These are phyloP conservation scores for Druon quercuslanigerum DNA, from an alignment of 1,140 invertebrate species.

Conservation along the genomic window DNA sequence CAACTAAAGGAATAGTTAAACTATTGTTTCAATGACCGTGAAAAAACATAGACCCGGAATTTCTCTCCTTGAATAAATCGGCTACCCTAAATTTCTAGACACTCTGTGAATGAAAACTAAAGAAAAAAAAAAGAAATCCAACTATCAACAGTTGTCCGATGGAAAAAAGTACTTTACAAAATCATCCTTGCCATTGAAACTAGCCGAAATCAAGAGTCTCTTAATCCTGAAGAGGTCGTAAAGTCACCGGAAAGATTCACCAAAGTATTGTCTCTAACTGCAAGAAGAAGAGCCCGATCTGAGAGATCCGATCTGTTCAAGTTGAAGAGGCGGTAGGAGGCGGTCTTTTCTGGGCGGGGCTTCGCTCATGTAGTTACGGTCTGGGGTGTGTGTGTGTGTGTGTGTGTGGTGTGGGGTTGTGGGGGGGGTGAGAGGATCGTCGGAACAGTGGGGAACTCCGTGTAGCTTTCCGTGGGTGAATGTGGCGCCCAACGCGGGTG, in stretches of 20 bases:
- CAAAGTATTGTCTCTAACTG: neutral
- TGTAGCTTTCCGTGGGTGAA: slow-evolving; percentile 43
- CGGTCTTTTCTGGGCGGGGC: slow-evolving; percentile 47
- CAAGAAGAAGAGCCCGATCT: slow-evolving; percentile 20
- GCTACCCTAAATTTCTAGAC: no score
- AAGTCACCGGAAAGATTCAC: neutral
- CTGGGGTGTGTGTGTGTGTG: no score
- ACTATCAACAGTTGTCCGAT: slow-evolving; percentile 12
- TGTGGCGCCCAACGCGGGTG: slow-evolving; percentile 32
- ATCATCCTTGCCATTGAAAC: neutral
- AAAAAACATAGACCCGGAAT: no score
- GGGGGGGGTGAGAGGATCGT: slow-evolving; percentile 12
- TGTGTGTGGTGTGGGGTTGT: slow-evolving; percentile 24
- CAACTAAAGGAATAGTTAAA: no score
- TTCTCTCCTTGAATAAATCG: no score
- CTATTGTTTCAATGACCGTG: no score
- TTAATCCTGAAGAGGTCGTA: slow-evolving; percentile 10
- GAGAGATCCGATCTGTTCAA: slow-evolving; percentile 41
- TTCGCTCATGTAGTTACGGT: slow-evolving; percentile 32
- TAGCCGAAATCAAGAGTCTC: neutral
- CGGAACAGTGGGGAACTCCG: slow-evolving; percentile 40
- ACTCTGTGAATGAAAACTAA: no score
- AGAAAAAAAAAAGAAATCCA: no score
- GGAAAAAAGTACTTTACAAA: neutral
- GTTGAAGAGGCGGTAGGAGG: slow-evolving; percentile 52